Evolutionary conservation across 2,797 vertebrate genomes (phyloP), one percentile per base, ranked within the genome.

Genomic region (Distichodus sexfasciatus): DNA sequence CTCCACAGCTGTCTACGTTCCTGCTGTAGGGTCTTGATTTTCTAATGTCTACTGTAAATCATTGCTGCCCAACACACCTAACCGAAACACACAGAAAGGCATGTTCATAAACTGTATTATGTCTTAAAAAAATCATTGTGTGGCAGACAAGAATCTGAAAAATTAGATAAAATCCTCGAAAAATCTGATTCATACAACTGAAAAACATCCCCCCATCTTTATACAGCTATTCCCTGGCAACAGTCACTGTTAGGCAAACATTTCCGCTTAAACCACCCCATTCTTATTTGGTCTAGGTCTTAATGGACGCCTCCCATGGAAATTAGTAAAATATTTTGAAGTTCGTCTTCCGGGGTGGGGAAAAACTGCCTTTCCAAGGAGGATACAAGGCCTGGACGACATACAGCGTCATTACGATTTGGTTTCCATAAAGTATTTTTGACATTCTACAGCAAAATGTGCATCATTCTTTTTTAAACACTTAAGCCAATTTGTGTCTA

Each of bases 21-120:
- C 7, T 9, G 7, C 35, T 54, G 15, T 2, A 54, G 11, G 29
- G 11, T 60, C 15, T 15, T 4, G 11, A 59, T 28, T 57, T 26
- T 71, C 60, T 17, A 64, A 14, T 48, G 51, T 33, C 26, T 47
- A 19, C 35, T 61, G 44, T 58, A 64, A 7, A 66, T 72, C 28
- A 66, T 19, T 14, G 11, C 44, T 41, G 29, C 24, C 51, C 26
- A 41, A 41, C 36, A 48, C 10, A 48, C 53, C 36, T n/a, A 8
- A 28, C 28, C 40, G 17, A 11, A 29, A 12, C 24, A 36, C 4
- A 2, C 31, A 9, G 9, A 21, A 35, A 53, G 26, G 28, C 47
- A 48, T 14, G 29, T 28, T 11, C 23, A 63, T 24, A 8, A 28
- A 14, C 29, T 15, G 19, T 46, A 6, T 40, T 11, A 19, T 4